phyloP scores from a whole-genome alignment of 2,113 vertebrate genomes.

The Stomatorhinus ivindoensis region DNA sequence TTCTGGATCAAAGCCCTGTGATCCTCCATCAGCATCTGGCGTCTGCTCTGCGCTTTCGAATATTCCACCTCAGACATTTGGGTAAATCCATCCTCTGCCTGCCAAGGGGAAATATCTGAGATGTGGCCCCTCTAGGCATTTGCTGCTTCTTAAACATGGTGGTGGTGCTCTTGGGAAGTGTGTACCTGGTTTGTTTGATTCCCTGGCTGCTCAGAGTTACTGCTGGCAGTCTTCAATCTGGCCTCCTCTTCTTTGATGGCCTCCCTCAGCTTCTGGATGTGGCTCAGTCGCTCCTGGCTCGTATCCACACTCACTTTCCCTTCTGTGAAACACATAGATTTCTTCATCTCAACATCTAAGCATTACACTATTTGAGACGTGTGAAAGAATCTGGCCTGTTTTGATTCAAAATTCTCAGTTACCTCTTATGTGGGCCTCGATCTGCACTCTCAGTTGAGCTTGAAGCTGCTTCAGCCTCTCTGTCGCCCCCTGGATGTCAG shows the following conservation, averaged over 20 bases:
- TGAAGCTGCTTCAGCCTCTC: constrained; percentile 35
- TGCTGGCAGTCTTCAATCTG: constrained; percentile 18
- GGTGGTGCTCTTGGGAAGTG: neutral
- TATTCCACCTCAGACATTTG: constrained; percentile 46
- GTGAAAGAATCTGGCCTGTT: neutral
- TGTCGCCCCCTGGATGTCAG: neutral
- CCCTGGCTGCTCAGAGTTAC: constrained; percentile 35
- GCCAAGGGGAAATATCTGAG: constrained; percentile 24
- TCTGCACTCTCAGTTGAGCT: constrained; percentile 53
- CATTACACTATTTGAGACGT: neutral
- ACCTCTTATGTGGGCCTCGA: constrained; percentile 61
- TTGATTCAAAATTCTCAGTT: neutral
- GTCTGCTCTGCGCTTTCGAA: constrained; percentile 54
- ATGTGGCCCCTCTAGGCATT: neutral
- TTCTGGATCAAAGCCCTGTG: constrained; percentile 59
- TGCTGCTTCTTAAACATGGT: neutral
- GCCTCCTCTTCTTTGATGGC: constrained; percentile 46
- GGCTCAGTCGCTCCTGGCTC: constrained; percentile 47
- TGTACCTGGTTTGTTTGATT: constrained; percentile 11
- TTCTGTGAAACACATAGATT: constrained; percentile 36
- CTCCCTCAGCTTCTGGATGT: constrained; percentile 54
- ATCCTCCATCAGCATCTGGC: constrained; percentile 59
- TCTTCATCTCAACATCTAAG: neutral
- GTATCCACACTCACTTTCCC: constrained; percentile 47
- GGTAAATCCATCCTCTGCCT: constrained; percentile 30